Evolutionary conservation across 1,140 invertebrate genomes (phyloP).

Genomic region (Piezodorus guildinii): DNA sequence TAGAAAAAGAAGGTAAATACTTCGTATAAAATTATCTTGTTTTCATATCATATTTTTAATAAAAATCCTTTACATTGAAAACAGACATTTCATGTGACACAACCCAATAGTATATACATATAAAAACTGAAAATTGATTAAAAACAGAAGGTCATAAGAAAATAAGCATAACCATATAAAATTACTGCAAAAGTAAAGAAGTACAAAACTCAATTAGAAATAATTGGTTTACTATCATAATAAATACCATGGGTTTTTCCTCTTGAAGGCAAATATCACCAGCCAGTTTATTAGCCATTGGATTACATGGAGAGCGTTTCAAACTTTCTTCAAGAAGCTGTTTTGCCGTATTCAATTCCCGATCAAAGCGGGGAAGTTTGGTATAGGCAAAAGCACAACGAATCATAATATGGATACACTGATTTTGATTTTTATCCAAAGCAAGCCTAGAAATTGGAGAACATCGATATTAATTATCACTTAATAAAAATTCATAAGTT

Average conservation of each 20-base stretch:
- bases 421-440: neutral
- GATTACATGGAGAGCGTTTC: neutral
- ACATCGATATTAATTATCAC: neutral
- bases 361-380: neutral
- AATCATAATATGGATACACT: neutral
- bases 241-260: conserved; percentile 6
- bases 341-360: neutral
- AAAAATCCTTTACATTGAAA: no score
- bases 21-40: no score
- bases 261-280: neutral
- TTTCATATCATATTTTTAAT: no score
- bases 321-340: neutral
- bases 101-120: no score
- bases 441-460: neutral
- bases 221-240: neutral
- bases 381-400: conserved; percentile 1
- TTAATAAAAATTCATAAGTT: neutral
- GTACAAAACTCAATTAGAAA: no score
- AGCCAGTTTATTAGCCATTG: neutral
- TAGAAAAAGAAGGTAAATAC: no score
- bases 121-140: no score
- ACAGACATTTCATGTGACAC: no score
- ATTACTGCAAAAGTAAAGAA: no score
- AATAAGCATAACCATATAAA: no score
- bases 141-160: no score